These are phyloP conservation scores for Otocyon megalotis DNA, from an alignment of 2,113 vertebrate species.

Conservation along the genomic window DNA sequence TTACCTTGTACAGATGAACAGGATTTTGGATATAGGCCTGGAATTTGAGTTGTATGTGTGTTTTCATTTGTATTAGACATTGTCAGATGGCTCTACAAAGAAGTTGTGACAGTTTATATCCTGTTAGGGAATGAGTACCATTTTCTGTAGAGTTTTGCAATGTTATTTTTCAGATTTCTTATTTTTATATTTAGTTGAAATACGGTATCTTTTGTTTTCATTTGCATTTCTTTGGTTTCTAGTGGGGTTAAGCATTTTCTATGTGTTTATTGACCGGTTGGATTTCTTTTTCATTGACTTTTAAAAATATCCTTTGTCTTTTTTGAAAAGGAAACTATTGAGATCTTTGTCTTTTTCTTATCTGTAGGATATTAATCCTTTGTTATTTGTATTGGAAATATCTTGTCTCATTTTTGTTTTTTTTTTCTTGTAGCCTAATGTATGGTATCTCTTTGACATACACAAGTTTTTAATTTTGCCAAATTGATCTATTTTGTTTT, in stretches of 20 bases:
- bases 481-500: slow-evolving; percentile 45
- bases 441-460: slow-evolving; percentile 12
- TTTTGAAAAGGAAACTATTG: background rate
- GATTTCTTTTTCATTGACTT: slow-evolving; percentile 1
- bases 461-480: slow-evolving; percentile 46
- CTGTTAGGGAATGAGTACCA: background rate
- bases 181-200: slow-evolving; percentile 63
- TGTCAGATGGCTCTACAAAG: slow-evolving; percentile 51
- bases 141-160: slow-evolving; percentile 49
- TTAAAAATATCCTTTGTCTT: background rate
- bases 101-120: slow-evolving; percentile 24
- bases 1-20: background rate
- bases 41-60: background rate
- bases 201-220: background rate
- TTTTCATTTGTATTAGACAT: slow-evolving; percentile 49
- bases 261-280: slow-evolving; percentile 4
- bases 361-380: slow-evolving; percentile 27
- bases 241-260: background rate
- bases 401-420: slow-evolving; percentile 16
- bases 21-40: slow-evolving; percentile 44
- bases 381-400: slow-evolving; percentile 10
- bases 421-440: slow-evolving; percentile 20
- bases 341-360: slow-evolving; percentile 3
- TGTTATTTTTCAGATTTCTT: slow-evolving; percentile 9
- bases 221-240: slow-evolving; percentile 21